Evolutionary conservation across 37 sponge, comb jelly and placozoan species (phyloP), one percentile per base, ranked within the genome.

Genomic region (Mnemiopsis leidyi): DNA sequence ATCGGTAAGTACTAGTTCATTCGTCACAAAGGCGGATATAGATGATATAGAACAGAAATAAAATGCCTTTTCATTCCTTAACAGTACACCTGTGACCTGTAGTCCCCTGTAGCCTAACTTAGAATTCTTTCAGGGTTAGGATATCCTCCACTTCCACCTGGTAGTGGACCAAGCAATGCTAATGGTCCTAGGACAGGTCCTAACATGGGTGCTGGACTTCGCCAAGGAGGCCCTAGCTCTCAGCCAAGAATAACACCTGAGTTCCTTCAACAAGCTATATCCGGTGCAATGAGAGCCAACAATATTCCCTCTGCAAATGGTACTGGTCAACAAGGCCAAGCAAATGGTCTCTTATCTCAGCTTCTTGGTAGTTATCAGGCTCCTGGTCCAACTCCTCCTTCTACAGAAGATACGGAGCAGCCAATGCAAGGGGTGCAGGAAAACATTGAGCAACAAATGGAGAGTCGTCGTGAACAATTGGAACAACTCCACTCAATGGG

Each of bases 221-320:
- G 90, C 5, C 90, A 85, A 85, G 90, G 48, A 40, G 90, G 39
- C 16, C 61, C 61, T 28, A 40, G 61, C 36, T 7, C 9, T 28
- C 40, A 23, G 35, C 61, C 32, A 2, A 38, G 90, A 40, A 85
- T 85, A 1, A 85, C 90, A 16, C 90, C 90, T 40, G 90, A 85
- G 90, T 85, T 85, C 35, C 61, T 85, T 0, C 90, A 85, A 61
- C 90, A 85, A 39, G 90, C 90, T 40, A 18, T 85, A 2, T 28
- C 90, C 5, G 90, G 90, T 9, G 90, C 90, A 85, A 38, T 85
- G 40, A 38, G 90, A 39, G 90, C 90, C 2, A 85, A 85, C 90
- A 77, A 31, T 18, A 77, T 32, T 77, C 36, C 79, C 36, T 77
- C 79, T 34, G 36, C 79, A 32, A 77, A 32, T 32, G 79, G 79